phyloP scores from a whole-genome alignment of 1,140 invertebrate genomes.

The Planococcus citri region DNA sequence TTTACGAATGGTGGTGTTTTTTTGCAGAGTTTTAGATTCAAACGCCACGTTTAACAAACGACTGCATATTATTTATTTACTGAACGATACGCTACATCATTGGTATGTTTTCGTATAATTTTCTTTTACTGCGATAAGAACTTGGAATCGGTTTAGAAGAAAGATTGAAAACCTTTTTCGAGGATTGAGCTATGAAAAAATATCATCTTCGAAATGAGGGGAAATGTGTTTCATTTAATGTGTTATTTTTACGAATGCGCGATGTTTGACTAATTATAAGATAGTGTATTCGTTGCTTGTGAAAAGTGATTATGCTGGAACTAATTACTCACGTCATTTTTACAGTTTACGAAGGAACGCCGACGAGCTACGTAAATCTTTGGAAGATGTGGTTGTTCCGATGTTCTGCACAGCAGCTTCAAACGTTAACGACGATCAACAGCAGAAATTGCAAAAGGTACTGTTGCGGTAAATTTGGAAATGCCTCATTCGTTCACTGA shows the following conservation, averaged over 20 bases:
- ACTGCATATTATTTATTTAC: slow-evolving; percentile 92
- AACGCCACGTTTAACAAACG: slow-evolving; percentile 75
- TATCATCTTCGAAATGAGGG: no score
- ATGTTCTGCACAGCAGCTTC: slow-evolving; percentile 88
- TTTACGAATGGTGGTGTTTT: slow-evolving; percentile 29
- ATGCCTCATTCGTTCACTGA: background rate
- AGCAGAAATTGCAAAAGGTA: slow-evolving; percentile 76
- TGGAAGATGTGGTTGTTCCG: slow-evolving; percentile 88
- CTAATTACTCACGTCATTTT: slow-evolving; percentile 25
- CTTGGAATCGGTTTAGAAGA: slow-evolving; percentile 6
- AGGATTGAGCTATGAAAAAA: no score
- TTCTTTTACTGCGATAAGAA: background rate
- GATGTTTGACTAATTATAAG: no score
- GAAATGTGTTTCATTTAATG: no score
- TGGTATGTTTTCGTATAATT: no score
- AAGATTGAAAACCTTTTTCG: no score
- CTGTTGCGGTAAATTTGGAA: slow-evolving; percentile 6
- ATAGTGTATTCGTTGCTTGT: no score
- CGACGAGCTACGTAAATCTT: slow-evolving; percentile 74
- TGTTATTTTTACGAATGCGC: no score
- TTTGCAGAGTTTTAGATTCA: slow-evolving; percentile 58
- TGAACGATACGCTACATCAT: slow-evolving; percentile 95
- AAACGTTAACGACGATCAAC: slow-evolving; percentile 72
- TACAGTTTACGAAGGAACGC: slow-evolving; percentile 85
- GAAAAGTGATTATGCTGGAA: no score